Evolutionary conservation across 2,888 invertebrate genomes (phyloP), one percentile per base, ranked within the genome.

Genomic region (Hypena proboscidalis): DNA sequence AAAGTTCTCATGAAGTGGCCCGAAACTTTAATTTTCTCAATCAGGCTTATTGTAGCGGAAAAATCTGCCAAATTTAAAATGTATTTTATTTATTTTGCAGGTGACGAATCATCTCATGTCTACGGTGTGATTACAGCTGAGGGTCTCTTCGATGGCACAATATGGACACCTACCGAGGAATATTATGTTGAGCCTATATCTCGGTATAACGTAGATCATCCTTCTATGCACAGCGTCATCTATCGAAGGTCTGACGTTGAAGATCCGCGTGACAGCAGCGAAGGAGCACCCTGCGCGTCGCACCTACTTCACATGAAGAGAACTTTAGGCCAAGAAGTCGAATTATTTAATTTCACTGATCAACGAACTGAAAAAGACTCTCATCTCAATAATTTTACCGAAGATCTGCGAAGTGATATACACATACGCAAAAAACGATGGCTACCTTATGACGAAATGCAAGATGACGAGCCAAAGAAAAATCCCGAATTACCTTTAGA

Each of bases 101-200:
- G 95, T 90, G 97, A 97, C 69, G 96, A 97, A 56, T 92, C 92
- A 32, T 95, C 97, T 7, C 88, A 93, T 58, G 96, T 97, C 37
- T 95, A 96, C 74, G 98, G 98, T 23, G 91, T 98, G 68, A 93
- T 98, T 67, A 97, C 97, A 48, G 92, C 93, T 44, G 95, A 97
- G 48, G 98, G 98, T 42, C 92, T 97, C 44, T 96, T 98, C 83
- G 98, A 98, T 78, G 98, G 98, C 37, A 95, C 95, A 39, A 95
- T 98, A 74, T 93, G 94, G 81, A 95, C 96, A 35, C 90, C 92
- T 42, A 90, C 93, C 35, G 96, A 96, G 70, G 95, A 97, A 70
- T 97, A 94, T 85, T 97, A 96, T 83, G 93, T 98, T 63, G 97
- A 98, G 82, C 96, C 96, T 4, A 89, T 95, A 42, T 93, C 93